A percentile compares a stretch with the other conserved stretches of the same genome.
Conservation (phyloP, 53 echinoderm and acorn worm species). For the Stichopus horrens region DNA sequence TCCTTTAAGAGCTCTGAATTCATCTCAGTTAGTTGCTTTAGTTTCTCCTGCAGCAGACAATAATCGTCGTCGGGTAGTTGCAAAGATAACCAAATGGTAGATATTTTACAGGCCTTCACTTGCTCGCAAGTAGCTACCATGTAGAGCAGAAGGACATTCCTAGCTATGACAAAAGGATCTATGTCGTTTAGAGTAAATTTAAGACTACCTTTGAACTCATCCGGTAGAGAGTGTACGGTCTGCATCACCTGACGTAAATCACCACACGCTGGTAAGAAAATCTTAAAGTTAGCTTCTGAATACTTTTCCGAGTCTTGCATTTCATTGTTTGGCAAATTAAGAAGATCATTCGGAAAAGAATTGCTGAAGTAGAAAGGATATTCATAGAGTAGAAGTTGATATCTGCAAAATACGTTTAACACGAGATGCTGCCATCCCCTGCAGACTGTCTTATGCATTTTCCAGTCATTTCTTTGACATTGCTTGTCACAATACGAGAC, state of each 20-base stretch:
- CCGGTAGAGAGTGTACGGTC: constrained; percentile 24
- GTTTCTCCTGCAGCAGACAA: constrained; percentile 5
- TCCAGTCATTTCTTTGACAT: neutral
- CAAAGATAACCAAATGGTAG: constrained; percentile 28
- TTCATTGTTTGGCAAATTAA: constrained; percentile 20
- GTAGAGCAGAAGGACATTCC: constrained; percentile 30
- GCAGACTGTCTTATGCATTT: neutral
- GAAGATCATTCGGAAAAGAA: neutral
- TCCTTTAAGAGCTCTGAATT: neutral
- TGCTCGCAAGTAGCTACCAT: neutral
- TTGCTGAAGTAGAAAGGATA: constrained; percentile 12
- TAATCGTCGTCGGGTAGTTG: constrained; percentile 16
- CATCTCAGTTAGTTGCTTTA: neutral
- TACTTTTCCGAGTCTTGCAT: neutral
- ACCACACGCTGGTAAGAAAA: constrained; percentile 30
- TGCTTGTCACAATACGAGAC: constrained; percentile 7
- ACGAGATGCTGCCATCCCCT: neutral
- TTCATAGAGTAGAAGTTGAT: neutral
- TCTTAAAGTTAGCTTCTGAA: neutral
- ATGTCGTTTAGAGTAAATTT: constrained; percentile 12
- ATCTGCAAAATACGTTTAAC: neutral
- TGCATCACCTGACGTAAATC: constrained; percentile 35
- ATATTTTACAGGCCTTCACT: neutral
- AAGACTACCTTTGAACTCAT: neutral
- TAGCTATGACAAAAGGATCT: constrained; percentile 26